Evolutionary conservation across 1,140 invertebrate species (phyloP).

Genomic region (Cephus cinctus): DNA sequence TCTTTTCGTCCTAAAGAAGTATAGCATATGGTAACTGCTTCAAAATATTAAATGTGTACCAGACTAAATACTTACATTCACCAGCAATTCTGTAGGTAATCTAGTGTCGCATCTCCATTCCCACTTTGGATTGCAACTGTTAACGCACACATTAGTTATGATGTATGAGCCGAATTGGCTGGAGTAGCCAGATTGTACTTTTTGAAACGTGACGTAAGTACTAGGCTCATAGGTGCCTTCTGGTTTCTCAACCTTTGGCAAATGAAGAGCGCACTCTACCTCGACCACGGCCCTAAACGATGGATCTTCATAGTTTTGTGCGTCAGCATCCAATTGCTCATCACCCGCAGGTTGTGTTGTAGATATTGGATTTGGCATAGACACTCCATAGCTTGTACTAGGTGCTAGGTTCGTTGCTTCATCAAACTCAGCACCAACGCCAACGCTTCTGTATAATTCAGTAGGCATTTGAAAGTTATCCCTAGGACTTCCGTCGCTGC

Average conservation of each 20-base stretch:
- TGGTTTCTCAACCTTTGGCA: slow-evolving; percentile 54
- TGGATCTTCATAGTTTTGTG: slow-evolving; percentile 7
- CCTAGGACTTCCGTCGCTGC: slow-evolving; percentile 33
- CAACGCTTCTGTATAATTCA: slow-evolving; percentile 47
- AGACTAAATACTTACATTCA: slow-evolving; percentile 52
- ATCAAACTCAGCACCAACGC: slow-evolving; percentile 47
- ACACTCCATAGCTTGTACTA: slow-evolving; percentile 12
- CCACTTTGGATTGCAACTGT: slow-evolving; percentile 60
- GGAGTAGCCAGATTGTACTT: slow-evolving; percentile 36
- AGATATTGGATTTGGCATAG: slow-evolving; percentile 6
- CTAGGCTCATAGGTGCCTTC: slow-evolving; percentile 52
- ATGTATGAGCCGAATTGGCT: slow-evolving; percentile 40
- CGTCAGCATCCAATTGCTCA: slow-evolving; percentile 15
- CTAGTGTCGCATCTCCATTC: slow-evolving; percentile 57
- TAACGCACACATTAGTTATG: slow-evolving; percentile 56
- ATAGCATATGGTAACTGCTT: neutral
- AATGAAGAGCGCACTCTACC: slow-evolving; percentile 60
- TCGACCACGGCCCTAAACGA: slow-evolving; percentile 54
- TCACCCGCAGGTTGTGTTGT: slow-evolving; percentile 14
- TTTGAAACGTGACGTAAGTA: slow-evolving; percentile 64
- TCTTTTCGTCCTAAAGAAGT: slow-evolving; percentile 57
- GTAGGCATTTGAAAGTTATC: slow-evolving; percentile 40
- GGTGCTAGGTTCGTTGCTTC: slow-evolving; percentile 27
- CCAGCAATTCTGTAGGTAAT: slow-evolving; percentile 56
- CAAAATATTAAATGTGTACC: neutral